Conservation (phyloP, 2,113 vertebrate genomes). For the Hemichromis elongatus region DNA sequence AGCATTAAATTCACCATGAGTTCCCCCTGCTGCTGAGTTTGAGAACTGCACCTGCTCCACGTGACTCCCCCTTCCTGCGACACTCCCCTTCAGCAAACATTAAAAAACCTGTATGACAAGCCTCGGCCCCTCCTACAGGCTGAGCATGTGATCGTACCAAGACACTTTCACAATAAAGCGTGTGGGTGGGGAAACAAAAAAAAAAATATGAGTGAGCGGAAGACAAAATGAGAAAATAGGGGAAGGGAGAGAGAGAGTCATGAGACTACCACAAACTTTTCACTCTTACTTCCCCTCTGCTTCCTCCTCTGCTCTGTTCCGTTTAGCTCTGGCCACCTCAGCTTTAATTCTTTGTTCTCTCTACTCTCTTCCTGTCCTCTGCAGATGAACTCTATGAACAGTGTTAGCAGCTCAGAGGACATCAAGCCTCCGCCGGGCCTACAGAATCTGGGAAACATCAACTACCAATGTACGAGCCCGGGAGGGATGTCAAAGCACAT, state of each 20-base stretch:
- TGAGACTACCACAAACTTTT: constrained; percentile 21
- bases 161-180: constrained; percentile 49
- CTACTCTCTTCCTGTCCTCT: constrained; percentile 30
- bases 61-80: background rate
- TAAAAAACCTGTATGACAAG: constrained; percentile 52
- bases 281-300: constrained; percentile 29
- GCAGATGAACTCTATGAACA: constrained; percentile 87
- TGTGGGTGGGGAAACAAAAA: constrained; percentile 33
- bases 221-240: constrained; percentile 35
- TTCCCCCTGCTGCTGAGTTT: constrained; percentile 40
- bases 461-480: constrained; percentile 85
- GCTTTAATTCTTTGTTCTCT: constrained; percentile 7
- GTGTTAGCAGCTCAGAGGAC: constrained; percentile 84
- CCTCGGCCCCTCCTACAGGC: constrained; percentile 25
- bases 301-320: constrained; percentile 25
- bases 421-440: constrained; percentile 88
- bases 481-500: constrained; percentile 92
- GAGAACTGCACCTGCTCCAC: background rate
- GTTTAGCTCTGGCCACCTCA: background rate
- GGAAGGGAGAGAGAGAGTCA: constrained; percentile 45
- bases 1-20: background rate
- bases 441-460: constrained; percentile 79
- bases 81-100: constrained; percentile 37
- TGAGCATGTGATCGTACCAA: constrained; percentile 50
- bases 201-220: constrained; percentile 4